Conservation (phyloP, 2,888 invertebrate species). For the Teleogryllus oceanicus region DNA sequence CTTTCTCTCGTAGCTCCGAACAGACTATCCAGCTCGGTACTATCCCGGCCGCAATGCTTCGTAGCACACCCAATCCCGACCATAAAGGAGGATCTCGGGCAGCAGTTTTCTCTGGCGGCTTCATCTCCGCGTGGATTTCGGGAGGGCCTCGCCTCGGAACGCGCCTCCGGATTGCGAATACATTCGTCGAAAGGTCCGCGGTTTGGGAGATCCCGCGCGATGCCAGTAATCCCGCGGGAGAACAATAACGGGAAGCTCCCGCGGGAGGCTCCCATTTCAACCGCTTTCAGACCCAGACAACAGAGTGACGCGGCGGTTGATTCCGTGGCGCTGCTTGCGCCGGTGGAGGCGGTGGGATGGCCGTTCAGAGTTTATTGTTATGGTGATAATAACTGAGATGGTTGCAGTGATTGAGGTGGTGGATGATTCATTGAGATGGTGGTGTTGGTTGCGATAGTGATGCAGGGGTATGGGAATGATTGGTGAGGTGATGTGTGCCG, state of each 20-base stretch:
- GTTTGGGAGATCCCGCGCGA: neutral
- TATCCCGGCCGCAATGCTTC: neutral
- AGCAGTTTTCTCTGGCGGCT: neutral
- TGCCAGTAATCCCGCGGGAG: constrained; percentile 6
- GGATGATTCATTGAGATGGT: too few relatives aligned
- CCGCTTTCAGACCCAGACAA: neutral
- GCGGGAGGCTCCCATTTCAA: neutral
- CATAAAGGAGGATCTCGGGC: neutral
- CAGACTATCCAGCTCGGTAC: neutral
- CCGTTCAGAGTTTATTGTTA: too few relatives aligned
- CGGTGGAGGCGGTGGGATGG: too few relatives aligned
- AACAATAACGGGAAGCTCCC: neutral
- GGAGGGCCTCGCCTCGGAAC: neutral
- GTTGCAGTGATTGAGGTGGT: too few relatives aligned
- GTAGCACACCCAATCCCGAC: neutral
- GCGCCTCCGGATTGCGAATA: neutral
- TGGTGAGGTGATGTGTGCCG: too few relatives aligned
- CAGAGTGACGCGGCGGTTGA: neutral
- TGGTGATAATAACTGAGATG: too few relatives aligned
- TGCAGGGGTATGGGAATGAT: too few relatives aligned
- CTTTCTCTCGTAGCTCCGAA: neutral
- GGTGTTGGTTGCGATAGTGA: too few relatives aligned
- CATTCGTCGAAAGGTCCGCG: neutral
- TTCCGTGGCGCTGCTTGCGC: too few relatives aligned
- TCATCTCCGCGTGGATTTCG: neutral